phyloP scores from a whole-genome alignment of 2,797 vertebrate species.

The Odontamblyopus lacepedii region DNA sequence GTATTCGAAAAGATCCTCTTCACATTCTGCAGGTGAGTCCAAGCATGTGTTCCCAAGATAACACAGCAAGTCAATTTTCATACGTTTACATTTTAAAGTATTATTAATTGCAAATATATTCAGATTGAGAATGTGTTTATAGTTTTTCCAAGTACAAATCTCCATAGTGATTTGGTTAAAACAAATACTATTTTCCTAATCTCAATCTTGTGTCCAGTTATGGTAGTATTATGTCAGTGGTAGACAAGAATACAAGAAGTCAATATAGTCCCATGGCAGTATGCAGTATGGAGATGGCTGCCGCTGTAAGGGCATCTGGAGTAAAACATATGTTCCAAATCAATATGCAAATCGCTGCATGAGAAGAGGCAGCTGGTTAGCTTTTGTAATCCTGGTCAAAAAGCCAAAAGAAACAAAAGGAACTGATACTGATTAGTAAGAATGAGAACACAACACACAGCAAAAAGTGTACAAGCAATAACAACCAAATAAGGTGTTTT shows the following conservation, averaged over 20 bases:
- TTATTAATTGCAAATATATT: neutral
- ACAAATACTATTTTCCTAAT: too few relatives aligned
- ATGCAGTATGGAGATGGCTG: neutral
- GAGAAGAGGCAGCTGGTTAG: neutral
- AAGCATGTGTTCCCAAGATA: neutral
- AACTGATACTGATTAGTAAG: neutral
- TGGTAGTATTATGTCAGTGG: neutral
- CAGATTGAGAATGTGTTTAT: neutral
- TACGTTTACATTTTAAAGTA: neutral
- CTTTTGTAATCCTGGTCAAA: neutral
- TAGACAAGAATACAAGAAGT: neutral
- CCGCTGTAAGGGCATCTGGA: neutral
- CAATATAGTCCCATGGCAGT: too few relatives aligned
- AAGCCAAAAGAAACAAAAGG: neutral
- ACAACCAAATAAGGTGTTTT: neutral
- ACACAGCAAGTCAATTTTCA: neutral
- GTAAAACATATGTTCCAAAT: neutral
- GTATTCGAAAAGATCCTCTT: slow-evolving; percentile 99
- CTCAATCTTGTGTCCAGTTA: neutral
- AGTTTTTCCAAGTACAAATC: neutral
- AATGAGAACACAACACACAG: neutral
- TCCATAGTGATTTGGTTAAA: too few relatives aligned
- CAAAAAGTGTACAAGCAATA: neutral
- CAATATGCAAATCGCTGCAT: neutral
- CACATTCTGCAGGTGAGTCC: slow-evolving; percentile 84